Conservation (phyloP, 2,888 invertebrate genomes). For the Brenthis hecate region DNA sequence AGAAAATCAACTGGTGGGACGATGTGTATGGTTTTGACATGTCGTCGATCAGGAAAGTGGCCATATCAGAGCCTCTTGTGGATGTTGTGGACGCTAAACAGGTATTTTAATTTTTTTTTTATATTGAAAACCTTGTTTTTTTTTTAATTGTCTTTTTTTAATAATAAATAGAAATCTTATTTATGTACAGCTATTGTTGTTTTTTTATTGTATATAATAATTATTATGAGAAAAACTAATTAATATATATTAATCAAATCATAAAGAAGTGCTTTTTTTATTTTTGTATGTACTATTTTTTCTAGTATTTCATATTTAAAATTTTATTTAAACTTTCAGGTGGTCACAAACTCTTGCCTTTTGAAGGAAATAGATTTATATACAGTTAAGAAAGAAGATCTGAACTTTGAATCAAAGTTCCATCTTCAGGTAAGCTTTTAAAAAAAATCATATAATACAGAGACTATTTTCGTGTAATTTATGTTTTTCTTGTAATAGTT, state of each 20-base stretch:
- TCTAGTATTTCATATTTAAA: too few relatives aligned
- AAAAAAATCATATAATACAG: neutral
- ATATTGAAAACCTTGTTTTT: neutral
- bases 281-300: too few relatives aligned
- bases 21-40: slow-evolving; percentile 99
- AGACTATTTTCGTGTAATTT: neutral
- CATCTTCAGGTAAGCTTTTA: slow-evolving; percentile 82
- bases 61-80: slow-evolving; percentile 98
- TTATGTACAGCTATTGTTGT: neutral
- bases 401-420: slow-evolving; percentile 95
- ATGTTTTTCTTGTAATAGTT: neutral
- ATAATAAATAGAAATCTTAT: neutral
- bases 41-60: slow-evolving; percentile 98
- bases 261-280: too few relatives aligned
- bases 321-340: slow-evolving; percentile 66
- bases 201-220: too few relatives aligned
- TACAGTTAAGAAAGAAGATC: slow-evolving; percentile 97
- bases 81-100: slow-evolving; percentile 99
- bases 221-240: too few relatives aligned
- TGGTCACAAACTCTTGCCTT: slow-evolving; percentile 96
- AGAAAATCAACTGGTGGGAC: slow-evolving; percentile 99
- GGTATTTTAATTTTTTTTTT: slow-evolving; percentile 54
- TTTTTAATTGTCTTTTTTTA: neutral
- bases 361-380: slow-evolving; percentile 99
- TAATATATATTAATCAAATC: too few relatives aligned